Evolutionary conservation across 1,140 invertebrate species (phyloP), one percentile per base, ranked within the genome.

Genomic region (Stenopsyche tienmushanensis): DNA sequence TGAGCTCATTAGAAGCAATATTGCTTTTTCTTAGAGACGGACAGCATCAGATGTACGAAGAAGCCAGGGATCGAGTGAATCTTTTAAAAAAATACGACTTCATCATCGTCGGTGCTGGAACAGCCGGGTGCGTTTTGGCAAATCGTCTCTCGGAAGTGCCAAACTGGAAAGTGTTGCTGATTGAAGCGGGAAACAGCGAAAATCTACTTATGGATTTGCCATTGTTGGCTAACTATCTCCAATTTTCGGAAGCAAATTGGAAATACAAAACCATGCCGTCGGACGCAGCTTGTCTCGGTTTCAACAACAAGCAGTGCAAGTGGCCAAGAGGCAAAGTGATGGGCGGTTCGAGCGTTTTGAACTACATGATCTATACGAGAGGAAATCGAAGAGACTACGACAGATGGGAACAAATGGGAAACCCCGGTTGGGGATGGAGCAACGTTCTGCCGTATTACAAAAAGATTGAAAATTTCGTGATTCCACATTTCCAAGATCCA

Each of bases 341-440:
- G 71, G 93, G 93, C 7, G 96, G 94, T 1, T 92, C 89, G 0
- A 91, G 89, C 45, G 89, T 90, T 0, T 76, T 96, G 0, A 96
- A 97, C 73, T 94, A 93, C 65, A 93, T 97, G 94, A 91, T 95
- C 41, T 94, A 94, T 69, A 91, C 92, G 0, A 87, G 94, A 71
- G 91, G 93, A 3, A 77, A 90, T 72, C 78, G 84, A 3, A 71
- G 73, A 8, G 91, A 96, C 73, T 96, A 90, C 72, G 87, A 96
- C 72, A 76, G 83, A 15, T 96, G 93, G 93, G 84, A 84, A 18
- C 71, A 72, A 1, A 75, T 91, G 72, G 93, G 93, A 0, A 94
- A 93, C 64, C 70, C 77, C 0, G 90, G 87, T 0, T 97, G 94
- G 94, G 85, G 87, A 44, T 96, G 87, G 79, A 80, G 89, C 13